These are phyloP conservation scores for Colletes collaris DNA, from an alignment of 2,888 invertebrate genomes.

Conservation along the genomic window DNA sequence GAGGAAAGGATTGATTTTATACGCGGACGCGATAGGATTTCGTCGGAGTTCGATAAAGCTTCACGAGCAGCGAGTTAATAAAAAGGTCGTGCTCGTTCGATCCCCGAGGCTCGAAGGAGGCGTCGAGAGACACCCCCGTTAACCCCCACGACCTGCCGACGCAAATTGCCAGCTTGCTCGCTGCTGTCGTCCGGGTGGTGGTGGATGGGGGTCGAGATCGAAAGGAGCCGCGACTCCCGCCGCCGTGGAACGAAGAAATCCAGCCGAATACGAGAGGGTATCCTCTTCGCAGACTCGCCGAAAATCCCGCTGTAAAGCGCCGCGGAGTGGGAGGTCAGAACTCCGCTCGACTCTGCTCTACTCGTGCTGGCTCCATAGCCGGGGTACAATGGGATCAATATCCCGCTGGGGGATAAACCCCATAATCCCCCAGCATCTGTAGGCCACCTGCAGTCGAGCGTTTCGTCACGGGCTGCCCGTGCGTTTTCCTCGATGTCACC, in stretches of 20 bases:
- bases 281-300: slow-evolving; percentile 20
- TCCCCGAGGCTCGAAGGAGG: slow-evolving; percentile 1
- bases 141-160: slow-evolving; percentile 3
- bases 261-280: slow-evolving; percentile 1
- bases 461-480: slow-evolving; percentile 80
- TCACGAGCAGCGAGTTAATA: no score
- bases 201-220: slow-evolving; percentile 58
- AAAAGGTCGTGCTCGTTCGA: not conserved
- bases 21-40: no score
- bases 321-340: slow-evolving; percentile 9
- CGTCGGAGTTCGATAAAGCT: no score
- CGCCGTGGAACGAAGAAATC: not conserved
- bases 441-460: slow-evolving; percentile 82
- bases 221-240: slow-evolving; percentile 18
- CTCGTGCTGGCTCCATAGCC: slow-evolving; percentile 59
- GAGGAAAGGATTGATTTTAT: no score
- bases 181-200: not conserved
- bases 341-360: slow-evolving; percentile 35
- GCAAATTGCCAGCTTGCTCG: slow-evolving; percentile 10
- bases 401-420: slow-evolving; percentile 82
- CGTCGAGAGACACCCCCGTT: slow-evolving; percentile 3
- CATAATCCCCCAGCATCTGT: slow-evolving; percentile 82
- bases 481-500: slow-evolving; percentile 65
- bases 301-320: slow-evolving; percentile 19
- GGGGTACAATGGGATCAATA: slow-evolving; percentile 82